Evolutionary conservation across 2,888 invertebrate species (phyloP).

Genomic region (Archaeoteleia sp.): DNA sequence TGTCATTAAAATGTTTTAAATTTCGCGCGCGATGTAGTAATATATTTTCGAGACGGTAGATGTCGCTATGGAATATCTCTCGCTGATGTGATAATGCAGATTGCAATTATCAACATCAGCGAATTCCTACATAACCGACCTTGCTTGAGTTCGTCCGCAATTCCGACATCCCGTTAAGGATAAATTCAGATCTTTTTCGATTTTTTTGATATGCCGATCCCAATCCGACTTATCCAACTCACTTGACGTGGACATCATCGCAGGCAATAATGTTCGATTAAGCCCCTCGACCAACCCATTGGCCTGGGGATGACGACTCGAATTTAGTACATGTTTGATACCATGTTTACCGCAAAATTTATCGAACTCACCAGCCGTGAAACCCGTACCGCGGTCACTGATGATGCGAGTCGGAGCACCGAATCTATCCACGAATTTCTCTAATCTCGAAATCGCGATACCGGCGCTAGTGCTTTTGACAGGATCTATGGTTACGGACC

Average conservation of each 20-base stretch:
- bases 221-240: constrained; percentile 8
- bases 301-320: constrained; percentile 44
- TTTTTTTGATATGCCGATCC: constrained; percentile 15
- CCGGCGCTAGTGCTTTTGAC: too few relatives aligned
- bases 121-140: too few relatives aligned
- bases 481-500: too few relatives aligned
- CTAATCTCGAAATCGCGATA: too few relatives aligned
- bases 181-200: constrained; percentile 29
- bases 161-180: too few relatives aligned
- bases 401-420: constrained; percentile 43
- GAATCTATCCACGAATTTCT: constrained; percentile 34
- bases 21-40: too few relatives aligned
- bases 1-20: too few relatives aligned
- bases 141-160: too few relatives aligned
- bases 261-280: constrained; percentile 30
- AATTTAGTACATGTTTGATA: constrained; percentile 40
- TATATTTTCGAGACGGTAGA: too few relatives aligned
- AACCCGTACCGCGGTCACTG: constrained; percentile 40
- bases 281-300: constrained; percentile 40
- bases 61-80: too few relatives aligned
- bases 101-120: too few relatives aligned
- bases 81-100: too few relatives aligned
- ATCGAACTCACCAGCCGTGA: constrained; percentile 36
- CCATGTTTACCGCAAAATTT: constrained; percentile 38
- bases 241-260: constrained; percentile 5